phyloP scores from a whole-genome alignment of 2,113 vertebrate genomes.

The Crotalus tigris region DNA sequence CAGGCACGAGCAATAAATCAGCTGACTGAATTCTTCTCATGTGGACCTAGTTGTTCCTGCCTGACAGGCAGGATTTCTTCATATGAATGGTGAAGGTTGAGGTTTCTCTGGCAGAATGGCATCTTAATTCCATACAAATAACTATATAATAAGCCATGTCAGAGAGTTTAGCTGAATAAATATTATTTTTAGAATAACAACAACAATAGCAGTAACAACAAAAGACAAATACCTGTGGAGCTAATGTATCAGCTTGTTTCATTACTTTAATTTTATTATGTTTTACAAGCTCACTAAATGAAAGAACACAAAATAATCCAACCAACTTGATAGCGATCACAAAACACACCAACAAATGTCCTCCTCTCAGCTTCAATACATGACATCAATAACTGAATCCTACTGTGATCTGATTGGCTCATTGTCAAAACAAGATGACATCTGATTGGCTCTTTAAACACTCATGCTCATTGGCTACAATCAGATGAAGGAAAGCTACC shows the following conservation, averaged over 20 bases:
- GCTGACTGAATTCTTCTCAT: not conserved
- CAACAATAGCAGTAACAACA: not conserved
- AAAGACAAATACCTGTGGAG: constrained; percentile 26
- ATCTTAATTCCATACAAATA: not conserved
- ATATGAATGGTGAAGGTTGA: not conserved
- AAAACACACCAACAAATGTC: too few species aligned
- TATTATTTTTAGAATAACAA: not conserved
- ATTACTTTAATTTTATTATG: too few species aligned
- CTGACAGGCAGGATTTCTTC: not conserved
- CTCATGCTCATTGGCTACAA: too few species aligned
- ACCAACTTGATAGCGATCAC: too few species aligned
- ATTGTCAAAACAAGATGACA: too few species aligned
- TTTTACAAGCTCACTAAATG: too few species aligned
- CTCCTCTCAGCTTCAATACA: too few species aligned
- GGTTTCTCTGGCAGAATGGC: not conserved
- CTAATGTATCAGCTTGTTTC: constrained; percentile 20
- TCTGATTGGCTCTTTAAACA: too few species aligned
- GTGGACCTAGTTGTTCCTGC: not conserved
- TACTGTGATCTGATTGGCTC: too few species aligned
- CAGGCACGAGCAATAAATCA: not conserved
- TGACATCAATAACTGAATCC: too few species aligned
- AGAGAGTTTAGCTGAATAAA: not conserved
- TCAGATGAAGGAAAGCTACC: too few species aligned
- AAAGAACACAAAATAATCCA: too few species aligned
- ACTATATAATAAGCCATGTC: not conserved